Evolutionary conservation across 2,888 invertebrate genomes (phyloP), one percentile per base, ranked within the genome.

Genomic region (Synergus gifuensis): DNA sequence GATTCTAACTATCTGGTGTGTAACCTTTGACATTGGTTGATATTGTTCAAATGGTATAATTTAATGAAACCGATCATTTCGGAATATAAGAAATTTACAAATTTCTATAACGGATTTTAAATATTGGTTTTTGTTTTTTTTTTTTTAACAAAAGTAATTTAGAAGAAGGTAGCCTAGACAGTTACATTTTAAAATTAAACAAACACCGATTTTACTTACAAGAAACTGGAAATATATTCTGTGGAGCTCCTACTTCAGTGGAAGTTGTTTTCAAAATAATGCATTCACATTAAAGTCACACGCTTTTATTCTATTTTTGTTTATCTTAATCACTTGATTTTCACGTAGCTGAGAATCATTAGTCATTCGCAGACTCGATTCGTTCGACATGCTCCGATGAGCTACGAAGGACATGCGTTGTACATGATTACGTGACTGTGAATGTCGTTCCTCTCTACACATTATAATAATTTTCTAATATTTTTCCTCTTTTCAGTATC

Each of bases 341-440:
- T 4, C 5, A 12, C 28, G 12, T 62, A 28, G 28, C 4, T 28
- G 14, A 14, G 76, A 80, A 84, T 85, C 79, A 83, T 85, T 82
- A 78, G 64, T 76, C 77, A 62, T 62, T 64, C 82, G 78, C 73
- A 76, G 78, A 81, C 69, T 81, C 78, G 77, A 79, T 83, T 81
- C 78, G 82, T 76, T 79, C 82, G 86, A 81, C 78, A 86, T 80
- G 83, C 84, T 18, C 77, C 73, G 81, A 66, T 85, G 86, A 81
- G 8, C 12, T 78, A 76, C 78, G 86, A 87, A 88, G 88, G 85
- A 81, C 86, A 79, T 81, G 60, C 54, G 63, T 58, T n/a, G 12
- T 9, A 76, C 66, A 76, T 16, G 36, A 49, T 64, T 67, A 62
- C 36, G 78, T 44, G 18, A 36, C 5, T 36, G 5, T 5, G 4